Evolutionary conservation across 2,888 invertebrate species (phyloP), one percentile per base, ranked within the genome.

Genomic region (Hipparchia sbordonii): DNA sequence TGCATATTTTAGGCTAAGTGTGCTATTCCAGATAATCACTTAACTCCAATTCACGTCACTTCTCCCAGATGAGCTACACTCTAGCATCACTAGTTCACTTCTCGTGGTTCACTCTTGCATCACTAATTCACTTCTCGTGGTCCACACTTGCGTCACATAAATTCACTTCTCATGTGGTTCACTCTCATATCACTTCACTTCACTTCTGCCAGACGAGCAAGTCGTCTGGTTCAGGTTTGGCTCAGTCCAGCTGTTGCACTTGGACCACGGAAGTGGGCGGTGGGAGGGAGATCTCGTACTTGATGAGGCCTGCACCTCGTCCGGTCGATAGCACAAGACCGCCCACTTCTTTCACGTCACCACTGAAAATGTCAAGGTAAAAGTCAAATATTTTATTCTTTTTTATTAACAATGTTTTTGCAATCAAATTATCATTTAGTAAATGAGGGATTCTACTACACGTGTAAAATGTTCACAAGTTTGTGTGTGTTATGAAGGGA

Each of bases 261-360:
- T 94, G 94, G 0, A 94, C 92, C 3, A 92, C 93, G 0, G 91
- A 89, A 6, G 87, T 84, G 74, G 94, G 92, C 39, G 91, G 94
- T 1, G 95, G 95, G 76, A 95, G 90, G 45, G 92, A 89, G 77
- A 95, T 95, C 87, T 95, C 95, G 82, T 95, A 95, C 84, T 95
- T 95, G 79, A 95, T 95, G 72, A 95, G 94, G 74, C 85, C 94
- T 68, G 87, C 88, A 78, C 89, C 93, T 77, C 86, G 88, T 60
- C 87, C 94, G 76, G 87, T 87, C 56, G 87, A 94, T 70, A 91
- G 89, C 77, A 89, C 94, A 73, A 89, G 85, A 0, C 87, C 89
- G 12, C 90, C 89, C 0, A 91, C 88, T 78, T 92, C 94, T 78
- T 92, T 93, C 8, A 89, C 90, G 74, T 93, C 93, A 12, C 87